phyloP scores from a whole-genome alignment of 2,113 vertebrate species.

The Eonycteris spelaea region DNA sequence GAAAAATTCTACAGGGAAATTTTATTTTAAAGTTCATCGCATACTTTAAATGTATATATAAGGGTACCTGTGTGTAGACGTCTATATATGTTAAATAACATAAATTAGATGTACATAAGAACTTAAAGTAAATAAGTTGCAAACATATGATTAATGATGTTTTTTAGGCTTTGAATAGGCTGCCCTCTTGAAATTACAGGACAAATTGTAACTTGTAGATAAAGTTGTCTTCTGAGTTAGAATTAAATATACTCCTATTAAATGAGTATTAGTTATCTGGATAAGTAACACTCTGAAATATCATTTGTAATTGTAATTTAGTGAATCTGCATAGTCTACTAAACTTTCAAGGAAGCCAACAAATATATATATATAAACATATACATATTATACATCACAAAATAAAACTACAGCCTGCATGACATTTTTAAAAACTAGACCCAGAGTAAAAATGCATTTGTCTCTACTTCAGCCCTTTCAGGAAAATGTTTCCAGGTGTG shows the following conservation, averaged over 20 bases:
- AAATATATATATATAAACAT: not conserved
- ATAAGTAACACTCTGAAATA: constrained; percentile 33
- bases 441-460: not conserved
- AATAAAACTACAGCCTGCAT: not conserved
- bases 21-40: constrained; percentile 21
- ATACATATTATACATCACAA: not conserved
- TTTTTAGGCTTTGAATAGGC: not conserved
- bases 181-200: not conserved
- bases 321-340: not conserved
- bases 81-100: not conserved
- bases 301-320: not conserved
- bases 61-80: not conserved
- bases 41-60: not conserved
- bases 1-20: not conserved
- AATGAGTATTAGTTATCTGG: not conserved
- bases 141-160: not conserved
- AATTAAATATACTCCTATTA: not conserved
- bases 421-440: not conserved
- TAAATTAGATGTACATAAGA: not conserved
- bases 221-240: not conserved
- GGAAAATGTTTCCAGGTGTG: not conserved
- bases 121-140: not conserved
- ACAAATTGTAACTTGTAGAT: not conserved
- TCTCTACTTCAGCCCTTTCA: not conserved
- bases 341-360: not conserved